Evolutionary conservation across 2,113 vertebrate species (phyloP).

Genomic region (Stegostoma tigrinum): DNA sequence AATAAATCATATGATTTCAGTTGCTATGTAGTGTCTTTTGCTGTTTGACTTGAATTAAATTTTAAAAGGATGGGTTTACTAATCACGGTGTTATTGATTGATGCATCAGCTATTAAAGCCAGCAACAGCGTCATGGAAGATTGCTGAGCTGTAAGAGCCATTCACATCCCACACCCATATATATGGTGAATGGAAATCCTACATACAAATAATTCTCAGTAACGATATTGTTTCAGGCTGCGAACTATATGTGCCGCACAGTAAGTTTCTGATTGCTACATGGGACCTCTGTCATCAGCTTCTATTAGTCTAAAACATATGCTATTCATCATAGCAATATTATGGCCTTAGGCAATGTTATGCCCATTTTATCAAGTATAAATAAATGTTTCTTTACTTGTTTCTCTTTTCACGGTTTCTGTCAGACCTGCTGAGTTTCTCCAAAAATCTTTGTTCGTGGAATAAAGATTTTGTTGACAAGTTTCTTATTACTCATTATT

Average conservation of each 20-base stretch:
- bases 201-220: background rate
- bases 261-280: background rate
- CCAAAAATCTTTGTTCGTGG: no score
- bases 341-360: no score
- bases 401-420: no score
- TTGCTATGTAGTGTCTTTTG: background rate
- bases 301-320: background rate
- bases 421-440: no score
- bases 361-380: no score
- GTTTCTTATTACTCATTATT: no score
- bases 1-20: background rate
- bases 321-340: background rate
- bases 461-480: no score
- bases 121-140: background rate
- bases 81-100: background rate
- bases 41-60: background rate
- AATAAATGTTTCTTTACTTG: no score
- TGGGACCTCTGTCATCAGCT: background rate
- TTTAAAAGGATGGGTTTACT: background rate
- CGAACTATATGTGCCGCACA: background rate
- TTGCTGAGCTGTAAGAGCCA: background rate
- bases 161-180: background rate
- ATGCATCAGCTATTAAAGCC: background rate
- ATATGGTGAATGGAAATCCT: background rate
- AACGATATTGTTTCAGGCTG: background rate